phyloP scores from a whole-genome alignment of 30 jellyfish, hydroid and myxozoan genomes.

The Aurelia aurita complex sp. Pacific region DNA sequence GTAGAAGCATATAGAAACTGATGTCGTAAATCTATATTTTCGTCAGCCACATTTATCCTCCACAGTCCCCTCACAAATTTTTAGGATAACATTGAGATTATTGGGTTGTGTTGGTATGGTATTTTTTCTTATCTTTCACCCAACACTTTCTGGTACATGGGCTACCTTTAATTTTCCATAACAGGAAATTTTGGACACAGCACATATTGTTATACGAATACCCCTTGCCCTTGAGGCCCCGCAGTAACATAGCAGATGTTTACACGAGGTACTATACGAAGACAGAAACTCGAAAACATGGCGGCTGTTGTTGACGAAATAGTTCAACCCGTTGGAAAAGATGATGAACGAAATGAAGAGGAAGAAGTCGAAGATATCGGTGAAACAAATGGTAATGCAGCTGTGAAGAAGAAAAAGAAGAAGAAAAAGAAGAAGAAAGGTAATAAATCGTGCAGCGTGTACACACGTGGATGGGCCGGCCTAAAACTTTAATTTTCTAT shows the following conservation, averaged over 20 bases:
- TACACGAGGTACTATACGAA: neutral
- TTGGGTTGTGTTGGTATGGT: no score
- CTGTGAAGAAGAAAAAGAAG: constrained; percentile 47
- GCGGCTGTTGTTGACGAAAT: constrained; percentile 42
- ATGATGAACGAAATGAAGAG: constrained; percentile 1
- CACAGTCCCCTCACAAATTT: no score
- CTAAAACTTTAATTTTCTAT: neutral
- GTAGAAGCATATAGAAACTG: no score
- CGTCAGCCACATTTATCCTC: no score
- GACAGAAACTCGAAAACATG: constrained; percentile 1
- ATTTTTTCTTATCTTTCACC: no score
- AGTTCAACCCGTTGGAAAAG: neutral
- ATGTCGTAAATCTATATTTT: no score
- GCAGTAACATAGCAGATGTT: neutral
- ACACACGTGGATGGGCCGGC: neutral
- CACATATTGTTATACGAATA: no score
- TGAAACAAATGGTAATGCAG: neutral
- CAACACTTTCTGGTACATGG: no score
- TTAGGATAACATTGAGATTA: no score
- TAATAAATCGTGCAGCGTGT: neutral
- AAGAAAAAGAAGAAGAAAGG: constrained; percentile 55
- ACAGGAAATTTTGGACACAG: no score
- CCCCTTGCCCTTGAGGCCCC: neutral
- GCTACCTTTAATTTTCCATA: no score
- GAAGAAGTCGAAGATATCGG: constrained; percentile 27